Base-by-base conservation (phyloP, 2,888 invertebrate genomes). In the Acronicta aceris region DNA sequence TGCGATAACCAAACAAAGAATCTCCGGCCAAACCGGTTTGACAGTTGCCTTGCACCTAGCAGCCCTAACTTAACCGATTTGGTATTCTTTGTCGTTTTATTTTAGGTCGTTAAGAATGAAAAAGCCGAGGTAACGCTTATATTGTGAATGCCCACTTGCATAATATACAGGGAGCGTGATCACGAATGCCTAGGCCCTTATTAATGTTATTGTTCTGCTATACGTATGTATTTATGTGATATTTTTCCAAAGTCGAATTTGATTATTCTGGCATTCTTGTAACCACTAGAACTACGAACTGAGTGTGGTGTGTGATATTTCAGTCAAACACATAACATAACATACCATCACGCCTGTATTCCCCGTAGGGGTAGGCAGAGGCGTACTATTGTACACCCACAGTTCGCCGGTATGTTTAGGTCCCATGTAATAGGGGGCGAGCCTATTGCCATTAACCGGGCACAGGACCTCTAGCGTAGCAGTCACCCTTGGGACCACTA, bases 41-140 rank as follows among this genome's bases (percentile, higher is more conserved):
- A 71, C 84, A 81, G 84, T 84, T 84, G 87, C 80, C 83, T 82
- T 81, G 86, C 86, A 85, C 85, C 86, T 89, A 89, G 89, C 88
- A 86, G 86, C 85, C 88, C 89, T 89, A 90, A 90, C 88, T 86
- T 89, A 84, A 86, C 85, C 84, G 87, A 90, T 90, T 91, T 87
- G 74, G 85, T 85, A 84, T 88, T 89, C 85, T 86, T 88, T 87
- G 83, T 88, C 81, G 82, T 89, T 90, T 92, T 89, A 82, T 88
- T 89, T 87, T 81, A 79, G 79, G 83, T 84, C 82, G 82, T 86
- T 82, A 82, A 82, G 78, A 81, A 81, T 83, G 81, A 81, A 85
- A 85, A 81, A 79, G 79, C 67, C 78, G 74, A 77, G 68, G 68
- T 61, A 75, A 78, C 72, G 65, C 72, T 66, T 78, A 77, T 78